phyloP scores from a whole-genome alignment of 1,140 invertebrate species.

The Coelopa frigida region DNA sequence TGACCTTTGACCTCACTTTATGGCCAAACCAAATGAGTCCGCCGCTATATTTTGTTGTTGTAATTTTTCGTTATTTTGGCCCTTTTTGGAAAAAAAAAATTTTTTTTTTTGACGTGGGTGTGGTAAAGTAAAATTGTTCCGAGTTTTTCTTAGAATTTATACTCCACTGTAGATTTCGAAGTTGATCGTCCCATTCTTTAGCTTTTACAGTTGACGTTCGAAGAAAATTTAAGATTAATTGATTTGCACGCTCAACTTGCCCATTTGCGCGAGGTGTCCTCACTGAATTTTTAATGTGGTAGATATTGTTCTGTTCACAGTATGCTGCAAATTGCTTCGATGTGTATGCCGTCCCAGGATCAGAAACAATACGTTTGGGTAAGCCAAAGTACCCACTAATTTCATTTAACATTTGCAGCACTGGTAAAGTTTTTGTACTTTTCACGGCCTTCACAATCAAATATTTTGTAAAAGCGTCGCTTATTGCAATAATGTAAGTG shows the following conservation, averaged over 20 bases:
- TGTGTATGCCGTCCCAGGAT: constrained; percentile 32
- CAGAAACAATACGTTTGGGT: constrained; percentile 29
- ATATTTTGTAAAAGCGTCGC: neutral
- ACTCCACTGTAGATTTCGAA: constrained; percentile 1
- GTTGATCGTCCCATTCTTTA: neutral
- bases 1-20: too few species aligned
- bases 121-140: too few species aligned
- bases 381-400: neutral
- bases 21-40: too few species aligned
- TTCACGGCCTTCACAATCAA: constrained; percentile 14
- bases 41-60: too few species aligned
- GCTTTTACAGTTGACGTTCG: neutral
- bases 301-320: constrained; percentile 21
- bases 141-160: neutral
- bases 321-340: constrained; percentile 23
- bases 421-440: constrained; percentile 17
- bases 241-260: constrained; percentile 18
- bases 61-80: too few species aligned
- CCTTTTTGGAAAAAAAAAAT: too few species aligned
- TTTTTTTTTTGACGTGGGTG: too few species aligned
- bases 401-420: constrained; percentile 9
- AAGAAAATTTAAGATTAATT: neutral
- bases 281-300: constrained; percentile 30
- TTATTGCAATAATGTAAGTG: neutral
- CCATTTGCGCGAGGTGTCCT: constrained; percentile 27